These are phyloP conservation scores for Pygoscelis antarcticus DNA, from an alignment of 2,113 vertebrate species.

Conservation along the genomic window DNA sequence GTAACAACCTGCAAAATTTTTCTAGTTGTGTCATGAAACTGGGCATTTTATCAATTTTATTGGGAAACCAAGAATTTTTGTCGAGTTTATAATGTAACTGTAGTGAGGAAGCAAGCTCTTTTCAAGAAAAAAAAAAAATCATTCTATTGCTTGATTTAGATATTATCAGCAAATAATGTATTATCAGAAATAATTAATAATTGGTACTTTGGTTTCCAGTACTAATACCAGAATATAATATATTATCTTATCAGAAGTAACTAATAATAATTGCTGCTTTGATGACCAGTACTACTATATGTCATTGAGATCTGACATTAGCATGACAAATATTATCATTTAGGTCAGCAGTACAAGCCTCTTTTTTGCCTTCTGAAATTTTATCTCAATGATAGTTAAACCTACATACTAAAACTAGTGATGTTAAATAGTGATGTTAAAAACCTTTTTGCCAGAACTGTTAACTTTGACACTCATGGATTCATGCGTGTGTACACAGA, in stretches of 20 bases:
- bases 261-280: background rate
- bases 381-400: background rate
- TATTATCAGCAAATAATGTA: background rate
- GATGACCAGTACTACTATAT: background rate
- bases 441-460: background rate
- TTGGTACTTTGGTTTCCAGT: background rate
- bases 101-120: background rate
- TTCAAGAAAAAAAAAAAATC: background rate
- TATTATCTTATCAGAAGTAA: background rate
- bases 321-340: background rate
- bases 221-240: background rate
- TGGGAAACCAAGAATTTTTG: background rate
- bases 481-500: background rate
- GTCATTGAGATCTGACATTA: background rate
- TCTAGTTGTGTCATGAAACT: background rate
- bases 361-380: background rate
- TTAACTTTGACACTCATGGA: background rate
- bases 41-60: background rate
- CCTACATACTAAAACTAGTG: background rate
- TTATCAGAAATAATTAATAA: background rate
- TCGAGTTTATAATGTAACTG: background rate
- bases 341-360: background rate
- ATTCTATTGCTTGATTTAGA: background rate
- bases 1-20: background rate
- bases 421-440: background rate